Conservation (phyloP, 2,797 vertebrate genomes). For the Dryobates pubescens region DNA sequence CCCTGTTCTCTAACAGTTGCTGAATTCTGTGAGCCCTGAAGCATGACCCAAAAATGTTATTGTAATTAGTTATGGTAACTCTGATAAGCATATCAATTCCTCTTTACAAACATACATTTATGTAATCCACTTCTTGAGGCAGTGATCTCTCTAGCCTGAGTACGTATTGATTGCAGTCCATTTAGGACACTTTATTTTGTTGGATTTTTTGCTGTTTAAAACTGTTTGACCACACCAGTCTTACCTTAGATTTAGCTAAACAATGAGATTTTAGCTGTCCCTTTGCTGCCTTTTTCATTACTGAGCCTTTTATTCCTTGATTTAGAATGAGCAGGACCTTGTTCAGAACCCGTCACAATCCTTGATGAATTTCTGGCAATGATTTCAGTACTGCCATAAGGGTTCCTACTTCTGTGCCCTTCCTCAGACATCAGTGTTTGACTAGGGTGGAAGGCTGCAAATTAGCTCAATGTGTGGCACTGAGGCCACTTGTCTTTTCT, state of each 20-base stretch:
- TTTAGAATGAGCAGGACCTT: conserved; percentile 22
- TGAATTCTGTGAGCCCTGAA: conserved; percentile 45
- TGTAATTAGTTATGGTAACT: conserved; percentile 58
- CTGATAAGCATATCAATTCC: conserved; percentile 40
- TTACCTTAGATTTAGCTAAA: background rate
- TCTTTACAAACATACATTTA: conserved; percentile 20
- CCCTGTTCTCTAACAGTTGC: conserved; percentile 10
- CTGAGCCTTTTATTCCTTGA: background rate
- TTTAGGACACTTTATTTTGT: background rate
- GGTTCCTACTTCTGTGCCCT: conserved; percentile 31
- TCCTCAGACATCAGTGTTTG: conserved; percentile 35
- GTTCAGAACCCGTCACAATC: conserved; percentile 18
- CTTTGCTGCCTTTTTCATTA: background rate
- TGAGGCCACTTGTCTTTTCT: background rate
- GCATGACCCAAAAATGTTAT: conserved; percentile 51
- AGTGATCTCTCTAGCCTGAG: background rate
- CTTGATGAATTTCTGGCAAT: conserved; percentile 52
- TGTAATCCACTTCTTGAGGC: conserved; percentile 1
- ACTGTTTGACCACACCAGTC: background rate
- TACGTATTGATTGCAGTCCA: background rate
- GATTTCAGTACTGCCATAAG: conserved; percentile 13
- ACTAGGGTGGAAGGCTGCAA: background rate
- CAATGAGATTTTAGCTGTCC: accelerated
- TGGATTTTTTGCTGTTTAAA: background rate
- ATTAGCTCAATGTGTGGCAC: background rate